Evolutionary conservation across 2,113 vertebrate species (phyloP).

Genomic region (Tonatia bakeri): DNA sequence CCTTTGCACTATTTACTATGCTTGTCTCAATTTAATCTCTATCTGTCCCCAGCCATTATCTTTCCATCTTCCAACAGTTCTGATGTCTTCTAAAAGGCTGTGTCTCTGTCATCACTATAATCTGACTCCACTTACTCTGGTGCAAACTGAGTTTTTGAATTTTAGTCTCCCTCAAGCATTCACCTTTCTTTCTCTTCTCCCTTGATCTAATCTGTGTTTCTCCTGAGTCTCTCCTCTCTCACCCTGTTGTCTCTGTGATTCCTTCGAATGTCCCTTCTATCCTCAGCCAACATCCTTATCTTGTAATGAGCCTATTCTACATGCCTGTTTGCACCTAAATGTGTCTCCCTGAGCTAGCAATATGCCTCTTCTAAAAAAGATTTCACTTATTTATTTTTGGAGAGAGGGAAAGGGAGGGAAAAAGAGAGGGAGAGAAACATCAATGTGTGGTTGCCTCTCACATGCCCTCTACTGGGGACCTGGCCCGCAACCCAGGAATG

Average conservation of each 20-base stretch:
- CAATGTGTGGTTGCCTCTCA: too few species aligned
- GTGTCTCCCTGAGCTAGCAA: not conserved
- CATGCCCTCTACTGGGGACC: too few species aligned
- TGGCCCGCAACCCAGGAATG: too few species aligned
- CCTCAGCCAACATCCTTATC: not conserved
- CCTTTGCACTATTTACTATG: constrained; percentile 8
- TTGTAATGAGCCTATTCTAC: not conserved
- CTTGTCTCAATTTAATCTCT: not conserved
- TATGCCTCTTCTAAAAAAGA: not conserved
- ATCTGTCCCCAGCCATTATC: not conserved
- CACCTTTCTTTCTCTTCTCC: not conserved
- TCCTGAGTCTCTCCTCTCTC: not conserved
- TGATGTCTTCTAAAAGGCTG: not conserved
- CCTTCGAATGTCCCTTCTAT: not conserved
- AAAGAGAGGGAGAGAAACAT: too few species aligned
- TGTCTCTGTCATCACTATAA: not conserved
- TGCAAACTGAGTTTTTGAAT: not conserved
- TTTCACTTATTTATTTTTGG: too few species aligned
- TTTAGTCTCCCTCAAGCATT: not conserved
- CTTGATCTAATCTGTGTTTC: not conserved
- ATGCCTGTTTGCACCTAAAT: not conserved
- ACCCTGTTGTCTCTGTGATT: not conserved
- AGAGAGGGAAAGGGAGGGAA: too few species aligned
- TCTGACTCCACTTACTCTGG: not conserved
- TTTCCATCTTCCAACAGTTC: not conserved